phyloP scores from a whole-genome alignment of 2,888 invertebrate species.

The Drosophila meridionalis region DNA sequence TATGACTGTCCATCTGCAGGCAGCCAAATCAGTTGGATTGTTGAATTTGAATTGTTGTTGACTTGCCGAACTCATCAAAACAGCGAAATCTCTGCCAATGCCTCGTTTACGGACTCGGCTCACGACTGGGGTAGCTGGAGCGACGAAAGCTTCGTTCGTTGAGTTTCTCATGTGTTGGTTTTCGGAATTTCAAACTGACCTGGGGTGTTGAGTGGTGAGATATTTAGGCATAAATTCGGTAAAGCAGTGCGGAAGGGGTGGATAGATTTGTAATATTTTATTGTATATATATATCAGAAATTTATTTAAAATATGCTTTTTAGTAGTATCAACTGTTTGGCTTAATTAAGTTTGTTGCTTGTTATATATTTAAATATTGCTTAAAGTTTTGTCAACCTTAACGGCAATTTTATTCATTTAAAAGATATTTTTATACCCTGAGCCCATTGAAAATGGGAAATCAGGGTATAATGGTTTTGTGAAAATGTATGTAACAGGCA shows the following conservation, averaged over 20 bases:
- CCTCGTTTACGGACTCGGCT: conserved; percentile 40
- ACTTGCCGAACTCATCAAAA: conserved; percentile 50
- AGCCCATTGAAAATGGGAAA: no score
- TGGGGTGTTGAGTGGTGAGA: conserved; percentile 1
- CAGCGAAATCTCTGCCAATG: conserved; percentile 46
- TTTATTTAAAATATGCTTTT: not conserved
- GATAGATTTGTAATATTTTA: no score
- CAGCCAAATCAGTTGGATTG: conserved; percentile 61
- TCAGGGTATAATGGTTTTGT: no score
- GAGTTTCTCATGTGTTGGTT: conserved; percentile 27
- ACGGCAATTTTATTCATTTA: not conserved
- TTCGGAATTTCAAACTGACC: conserved; percentile 23
- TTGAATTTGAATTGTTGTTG: conserved; percentile 66
- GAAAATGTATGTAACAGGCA: no score
- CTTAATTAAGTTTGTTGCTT: no score
- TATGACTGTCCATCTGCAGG: conserved; percentile 77
- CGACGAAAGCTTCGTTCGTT: conserved; percentile 51
- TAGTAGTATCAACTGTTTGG: not conserved
- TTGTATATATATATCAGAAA: no score
- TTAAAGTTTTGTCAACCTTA: no score
- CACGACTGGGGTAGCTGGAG: conserved; percentile 3
- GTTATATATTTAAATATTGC: not conserved
- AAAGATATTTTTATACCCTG: no score
- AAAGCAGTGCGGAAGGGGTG: conserved; percentile 30
- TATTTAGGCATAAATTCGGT: conserved; percentile 18